These are phyloP conservation scores for Aspidiotus rigidus DNA, from an alignment of 2,888 invertebrate species.

Conservation along the genomic window DNA sequence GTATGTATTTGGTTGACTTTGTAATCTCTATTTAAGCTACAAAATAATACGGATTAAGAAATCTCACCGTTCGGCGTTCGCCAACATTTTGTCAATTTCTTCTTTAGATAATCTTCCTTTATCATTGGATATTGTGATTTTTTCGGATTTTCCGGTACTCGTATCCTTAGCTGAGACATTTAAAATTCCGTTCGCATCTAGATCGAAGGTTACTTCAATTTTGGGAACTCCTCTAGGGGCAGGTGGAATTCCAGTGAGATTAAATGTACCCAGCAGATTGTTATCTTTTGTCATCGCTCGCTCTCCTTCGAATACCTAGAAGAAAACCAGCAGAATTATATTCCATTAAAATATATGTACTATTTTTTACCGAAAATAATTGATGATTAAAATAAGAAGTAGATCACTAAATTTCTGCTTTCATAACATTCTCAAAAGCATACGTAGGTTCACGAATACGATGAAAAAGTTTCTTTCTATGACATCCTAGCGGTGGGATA, in stretches of 20 bases:
- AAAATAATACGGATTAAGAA: too few relatives aligned
- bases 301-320: constrained; percentile 64
- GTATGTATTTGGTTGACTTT: too few relatives aligned
- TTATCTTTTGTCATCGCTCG: constrained; percentile 85
- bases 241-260: constrained; percentile 71
- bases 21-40: too few relatives aligned
- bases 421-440: too few relatives aligned
- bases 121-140: constrained; percentile 75
- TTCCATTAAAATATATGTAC: not conserved
- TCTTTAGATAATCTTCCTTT: constrained; percentile 69
- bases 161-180: constrained; percentile 54
- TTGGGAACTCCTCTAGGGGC: constrained; percentile 73
- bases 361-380: too few relatives aligned
- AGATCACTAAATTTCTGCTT: too few relatives aligned
- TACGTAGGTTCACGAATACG: too few relatives aligned
- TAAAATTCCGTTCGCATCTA: constrained; percentile 82
- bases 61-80: constrained; percentile 54
- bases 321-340: not conserved
- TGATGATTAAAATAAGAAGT: too few relatives aligned
- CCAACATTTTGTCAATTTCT: constrained; percentile 70
- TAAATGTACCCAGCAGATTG: constrained; percentile 72
- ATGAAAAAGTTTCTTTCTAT: too few relatives aligned
- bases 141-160: constrained; percentile 61
- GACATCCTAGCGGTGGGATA: too few relatives aligned
- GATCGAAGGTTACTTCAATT: constrained; percentile 72